Percentiles rank a stretch among this genome's conserved stretches.
phyloP scores from a whole-genome alignment of 37 sponge, comb jelly and placozoan genomes.

The Cliona cf. orientalis region DNA sequence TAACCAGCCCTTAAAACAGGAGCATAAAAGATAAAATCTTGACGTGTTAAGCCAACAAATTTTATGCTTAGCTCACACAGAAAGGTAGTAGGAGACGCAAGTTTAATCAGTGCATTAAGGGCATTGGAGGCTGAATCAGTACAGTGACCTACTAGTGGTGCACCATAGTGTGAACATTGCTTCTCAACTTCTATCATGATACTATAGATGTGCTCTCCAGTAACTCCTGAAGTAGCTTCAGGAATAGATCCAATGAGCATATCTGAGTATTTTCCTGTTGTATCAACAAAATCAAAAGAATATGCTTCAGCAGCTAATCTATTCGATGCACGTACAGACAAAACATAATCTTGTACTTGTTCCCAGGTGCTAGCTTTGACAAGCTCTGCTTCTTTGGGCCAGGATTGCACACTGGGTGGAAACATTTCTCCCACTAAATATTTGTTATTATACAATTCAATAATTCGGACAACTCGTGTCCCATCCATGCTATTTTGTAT shows the following conservation, averaged over 20 bases:
- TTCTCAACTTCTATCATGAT: background rate
- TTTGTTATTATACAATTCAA: constrained; percentile 1
- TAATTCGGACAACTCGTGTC: background rate
- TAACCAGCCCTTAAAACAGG: background rate
- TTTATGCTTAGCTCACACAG: background rate
- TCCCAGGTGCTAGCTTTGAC: background rate
- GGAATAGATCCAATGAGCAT: background rate
- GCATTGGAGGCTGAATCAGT: background rate
- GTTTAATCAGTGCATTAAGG: background rate
- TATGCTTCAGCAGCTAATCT: background rate
- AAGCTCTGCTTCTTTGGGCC: background rate
- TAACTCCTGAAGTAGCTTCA: background rate
- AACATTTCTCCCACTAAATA: background rate
- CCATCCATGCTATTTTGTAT: constrained; percentile 12
- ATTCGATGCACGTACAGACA: background rate
- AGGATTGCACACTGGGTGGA: background rate
- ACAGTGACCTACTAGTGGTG: background rate
- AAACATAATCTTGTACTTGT: background rate
- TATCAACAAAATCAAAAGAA: background rate
- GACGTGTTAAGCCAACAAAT: background rate
- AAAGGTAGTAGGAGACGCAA: background rate
- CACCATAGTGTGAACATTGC: background rate
- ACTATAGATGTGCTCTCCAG: background rate
- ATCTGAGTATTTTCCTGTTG: background rate
- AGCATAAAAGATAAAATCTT: background rate